Evolutionary conservation across 2,888 invertebrate species (phyloP).

Genomic region (Elmis aenea): DNA sequence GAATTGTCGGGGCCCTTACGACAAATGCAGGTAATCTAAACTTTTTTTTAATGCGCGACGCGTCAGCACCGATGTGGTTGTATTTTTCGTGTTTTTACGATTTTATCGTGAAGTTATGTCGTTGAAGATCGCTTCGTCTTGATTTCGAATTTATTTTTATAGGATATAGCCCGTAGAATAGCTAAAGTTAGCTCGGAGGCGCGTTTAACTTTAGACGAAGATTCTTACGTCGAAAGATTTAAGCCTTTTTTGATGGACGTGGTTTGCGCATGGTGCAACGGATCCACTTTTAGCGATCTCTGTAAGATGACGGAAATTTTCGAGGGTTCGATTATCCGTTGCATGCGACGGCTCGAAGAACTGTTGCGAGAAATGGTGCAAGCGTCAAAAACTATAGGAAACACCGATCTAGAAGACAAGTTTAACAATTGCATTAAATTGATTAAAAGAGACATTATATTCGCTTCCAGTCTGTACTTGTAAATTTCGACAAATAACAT

Average conservation of each 20-base stretch:
- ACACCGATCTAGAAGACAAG: slow-evolving; percentile 91
- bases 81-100: too few relatives aligned
- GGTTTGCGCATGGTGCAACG: slow-evolving; percentile 93
- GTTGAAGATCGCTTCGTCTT: too few relatives aligned
- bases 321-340: slow-evolving; percentile 87
- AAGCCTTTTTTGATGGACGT: slow-evolving; percentile 97
- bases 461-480: slow-evolving; percentile 95
- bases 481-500: slow-evolving; percentile 43
- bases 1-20: slow-evolving; percentile 84
- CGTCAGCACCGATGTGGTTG: too few relatives aligned
- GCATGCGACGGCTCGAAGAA: slow-evolving; percentile 95
- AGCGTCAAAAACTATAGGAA: slow-evolving; percentile 95
- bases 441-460: slow-evolving; percentile 98
- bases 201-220: slow-evolving; percentile 84
- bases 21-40: slow-evolving; percentile 70
- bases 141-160: neutral
- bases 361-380: slow-evolving; percentile 91
- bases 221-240: slow-evolving; percentile 85
- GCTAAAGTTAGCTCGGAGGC: slow-evolving; percentile 82
- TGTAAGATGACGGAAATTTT: slow-evolving; percentile 96
- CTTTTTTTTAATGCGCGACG: too few relatives aligned
- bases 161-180: slow-evolving; percentile 89
- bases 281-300: slow-evolving; percentile 83
- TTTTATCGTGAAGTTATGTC: too few relatives aligned
- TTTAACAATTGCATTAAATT: slow-evolving; percentile 88